Base-by-base conservation (phyloP, 1,140 invertebrate genomes). In the Bombus confusus region DNA sequence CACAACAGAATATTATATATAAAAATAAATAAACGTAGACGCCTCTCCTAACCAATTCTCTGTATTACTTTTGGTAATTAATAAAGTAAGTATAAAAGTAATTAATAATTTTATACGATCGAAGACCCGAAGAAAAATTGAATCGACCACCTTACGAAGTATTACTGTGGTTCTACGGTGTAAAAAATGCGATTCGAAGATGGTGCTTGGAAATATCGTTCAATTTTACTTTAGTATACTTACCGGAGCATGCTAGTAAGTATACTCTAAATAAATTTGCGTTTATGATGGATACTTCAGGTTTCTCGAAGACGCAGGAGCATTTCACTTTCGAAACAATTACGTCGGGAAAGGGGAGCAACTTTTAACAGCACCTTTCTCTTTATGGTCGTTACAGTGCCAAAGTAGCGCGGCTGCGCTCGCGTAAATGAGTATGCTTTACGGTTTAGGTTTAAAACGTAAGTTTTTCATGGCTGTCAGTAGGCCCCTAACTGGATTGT, bases 291-390 rank as follows among this genome's bases (percentile, higher is more conserved):
- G 31, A 43, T 31, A 37, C 47, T 75, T 69, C 22, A 9, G 34
- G n/a, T 41, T 72, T 57, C 43, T 74, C 10, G 57, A 76, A 41
- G 69, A 25, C 10, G 66, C 68, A 22, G 74, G 22, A 75, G 39
- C 39, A 37, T 71, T 85, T 79, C 76, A 71, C 68, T 85, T 64
- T 72, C 52, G 77, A 64, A 80, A 85, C 77, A 73, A 85, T 85
- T 85, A 73, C 57, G 77, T 1, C 25, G 3, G 9, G 25, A 25
- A 71, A 62, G 52, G n/a, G 39, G 18, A 15, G 52, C 28, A 85
- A 85, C 39, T 85, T 85, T 85, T 68, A 84, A 79, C 83, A 84
- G 72, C 76, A 62, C 83, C 71, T 79, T 88, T 74, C 72, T 81
- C 76, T 79, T 86, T 74, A 43, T 43, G 57, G 37, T 80, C 76